Percentiles rank a stretch among this genome's conserved stretches.
phyloP scores from a whole-genome alignment of 2,888 invertebrate genomes.

The Cheiracanthium punctorium region DNA sequence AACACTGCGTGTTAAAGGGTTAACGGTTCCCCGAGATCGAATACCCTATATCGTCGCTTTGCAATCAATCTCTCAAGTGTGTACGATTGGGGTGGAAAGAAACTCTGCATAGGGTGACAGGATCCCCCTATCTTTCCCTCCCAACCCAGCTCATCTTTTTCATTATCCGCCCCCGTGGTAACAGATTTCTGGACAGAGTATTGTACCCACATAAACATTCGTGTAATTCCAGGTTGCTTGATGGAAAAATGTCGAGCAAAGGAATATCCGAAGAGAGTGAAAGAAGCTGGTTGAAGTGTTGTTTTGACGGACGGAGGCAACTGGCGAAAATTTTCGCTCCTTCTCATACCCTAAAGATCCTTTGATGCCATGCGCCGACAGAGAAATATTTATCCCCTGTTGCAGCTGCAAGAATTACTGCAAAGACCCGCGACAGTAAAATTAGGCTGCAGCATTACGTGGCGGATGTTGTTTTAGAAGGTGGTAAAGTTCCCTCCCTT shows the following conservation, averaged over 20 bases:
- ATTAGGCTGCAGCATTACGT: conserved; percentile 35
- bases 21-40: background rate
- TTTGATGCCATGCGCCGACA: conserved; percentile 60
- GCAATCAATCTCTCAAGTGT: background rate
- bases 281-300: too few relatives aligned
- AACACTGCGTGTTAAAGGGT: too few relatives aligned
- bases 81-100: background rate
- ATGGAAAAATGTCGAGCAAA: conserved; percentile 4
- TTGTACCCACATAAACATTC: conserved; percentile 58
- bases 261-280: too few relatives aligned
- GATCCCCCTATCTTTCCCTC: conserved; percentile 3
- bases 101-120: background rate
- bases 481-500: conserved; percentile 29
- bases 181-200: conserved; percentile 32
- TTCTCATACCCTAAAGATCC: conserved; percentile 49
- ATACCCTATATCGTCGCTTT: background rate
- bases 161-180: conserved; percentile 27
- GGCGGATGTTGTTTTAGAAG: conserved; percentile 59
- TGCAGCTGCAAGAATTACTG: conserved; percentile 65
- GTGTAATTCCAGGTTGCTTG: conserved; percentile 29
- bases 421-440: conserved; percentile 38
- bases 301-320: conserved; percentile 59
- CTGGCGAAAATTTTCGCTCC: conserved; percentile 34
- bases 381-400: conserved; percentile 49
- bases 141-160: conserved; percentile 3